Evolutionary conservation across 2,888 invertebrate genomes (phyloP).

Genomic region (Coelopa pilipes): DNA sequence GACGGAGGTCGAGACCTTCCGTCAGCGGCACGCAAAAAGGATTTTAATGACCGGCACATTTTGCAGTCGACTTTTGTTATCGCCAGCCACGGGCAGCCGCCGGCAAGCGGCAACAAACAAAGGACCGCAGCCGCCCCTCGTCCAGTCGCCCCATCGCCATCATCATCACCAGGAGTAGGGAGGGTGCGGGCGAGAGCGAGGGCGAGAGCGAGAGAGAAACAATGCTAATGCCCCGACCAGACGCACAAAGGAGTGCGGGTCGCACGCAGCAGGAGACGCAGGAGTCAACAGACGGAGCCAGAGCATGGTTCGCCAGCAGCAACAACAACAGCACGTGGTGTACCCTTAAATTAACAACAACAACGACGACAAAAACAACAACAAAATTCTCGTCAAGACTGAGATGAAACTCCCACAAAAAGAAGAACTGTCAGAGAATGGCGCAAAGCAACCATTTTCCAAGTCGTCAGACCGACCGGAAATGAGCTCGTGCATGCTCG

Average conservation of each 20-base stretch:
- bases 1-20: no score
- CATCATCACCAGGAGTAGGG: background rate
- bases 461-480: constrained; percentile 10
- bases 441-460: constrained; percentile 11
- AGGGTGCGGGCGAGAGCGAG: background rate
- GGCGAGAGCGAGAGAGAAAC: background rate
- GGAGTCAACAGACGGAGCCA: background rate
- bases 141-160: background rate
- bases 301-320: background rate
- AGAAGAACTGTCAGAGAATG: background rate
- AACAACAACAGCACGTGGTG: constrained; percentile 28
- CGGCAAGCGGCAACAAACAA: constrained; percentile 9
- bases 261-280: background rate
- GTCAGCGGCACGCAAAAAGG: constrained; percentile 36
- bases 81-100: background rate
- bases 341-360: constrained; percentile 38
- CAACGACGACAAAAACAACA: constrained; percentile 27
- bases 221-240: background rate
- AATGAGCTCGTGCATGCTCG: constrained; percentile 9
- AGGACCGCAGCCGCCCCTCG: no score
- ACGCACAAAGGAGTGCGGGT: no score
- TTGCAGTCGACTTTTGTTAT: constrained; percentile 17
- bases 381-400: background rate
- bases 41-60: constrained; percentile 38
- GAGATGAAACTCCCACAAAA: background rate